Evolutionary conservation across 2,797 vertebrate species (phyloP), one percentile per base, ranked within the genome.

Genomic region (Enteromius mattozi): DNA sequence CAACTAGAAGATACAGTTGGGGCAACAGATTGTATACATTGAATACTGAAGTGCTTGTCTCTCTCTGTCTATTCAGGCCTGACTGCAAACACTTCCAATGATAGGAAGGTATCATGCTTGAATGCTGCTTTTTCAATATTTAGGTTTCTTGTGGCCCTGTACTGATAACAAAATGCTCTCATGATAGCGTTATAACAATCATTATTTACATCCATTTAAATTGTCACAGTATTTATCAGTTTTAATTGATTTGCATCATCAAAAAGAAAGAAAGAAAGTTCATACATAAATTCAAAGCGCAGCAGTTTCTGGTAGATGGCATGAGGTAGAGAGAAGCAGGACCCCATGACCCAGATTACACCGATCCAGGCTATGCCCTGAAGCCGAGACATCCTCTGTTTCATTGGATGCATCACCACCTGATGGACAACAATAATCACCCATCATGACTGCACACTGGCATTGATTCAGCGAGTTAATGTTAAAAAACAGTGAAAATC

Each of bases 291-390:
- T 83, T 96, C 91, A 90, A 96, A 96, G 74, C 88, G 95, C 76
- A 96, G 93, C 76, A 97, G 91, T 85, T 95, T 96, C 90, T 96
- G 96, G 87, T 95, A 96, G 90, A 97, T 95, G 13, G 96, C 96
- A 5, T 96, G 96, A 2, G 96, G 96, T 14, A 97, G 92, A 5
- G 96, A 97, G 89, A 96, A 97, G 85, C 95, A 95, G 0, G 93
- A 90, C 8, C 95, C 96, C 96, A 96, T 95, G 74, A 95, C 91
- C 96, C 96, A 97, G 85, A 96, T 96, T 66, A 94, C 21, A 14
- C 83, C 85, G 1, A 96, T 91, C 82, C 91, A 96, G 70, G 94
- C 79, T 63, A 94, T 59, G 0, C 95, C 95, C 88, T 92, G 94
- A 21, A 93, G 91, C 59, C 90, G 89, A 16, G 96, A 95, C 89